Percentiles rank a stretch among this genome's conserved stretches.
Evolutionary conservation across 2,888 invertebrate species (phyloP).

Genomic region (Brassicogethes aeneus): DNA sequence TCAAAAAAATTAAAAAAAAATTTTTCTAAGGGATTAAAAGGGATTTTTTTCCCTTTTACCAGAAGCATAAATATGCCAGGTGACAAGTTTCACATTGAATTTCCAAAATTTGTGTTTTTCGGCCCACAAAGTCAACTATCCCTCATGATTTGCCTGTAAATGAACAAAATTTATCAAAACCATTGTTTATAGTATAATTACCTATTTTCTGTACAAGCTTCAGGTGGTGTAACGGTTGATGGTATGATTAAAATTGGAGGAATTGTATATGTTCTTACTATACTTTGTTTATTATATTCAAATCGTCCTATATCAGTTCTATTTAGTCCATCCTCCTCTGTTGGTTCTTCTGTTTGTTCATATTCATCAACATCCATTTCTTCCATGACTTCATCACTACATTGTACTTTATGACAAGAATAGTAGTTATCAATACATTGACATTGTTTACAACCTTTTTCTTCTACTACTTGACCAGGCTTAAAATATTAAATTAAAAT

Average conservation of each 20-base stretch:
- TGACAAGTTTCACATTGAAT: too few relatives aligned
- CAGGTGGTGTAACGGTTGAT: constrained; percentile 41
- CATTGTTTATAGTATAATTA: too few relatives aligned
- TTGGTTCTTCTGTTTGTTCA: not conserved
- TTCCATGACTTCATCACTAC: not conserved
- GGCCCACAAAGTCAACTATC: too few relatives aligned
- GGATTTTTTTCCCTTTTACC: too few relatives aligned
- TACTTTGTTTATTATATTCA: not conserved
- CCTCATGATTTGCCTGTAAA: too few relatives aligned
- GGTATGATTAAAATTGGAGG: constrained; percentile 15
- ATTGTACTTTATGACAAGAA: constrained; percentile 48
- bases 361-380: too few relatives aligned
- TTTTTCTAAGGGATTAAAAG: too few relatives aligned
- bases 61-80: too few relatives aligned
- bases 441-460: constrained; percentile 60
- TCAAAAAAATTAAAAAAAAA: too few relatives aligned
- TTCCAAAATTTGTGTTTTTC: too few relatives aligned
- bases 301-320: not conserved
- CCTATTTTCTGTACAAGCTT: constrained; percentile 39
- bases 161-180: too few relatives aligned
- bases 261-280: constrained; percentile 5
- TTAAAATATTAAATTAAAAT: constrained; percentile 36
- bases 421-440: constrained; percentile 73
- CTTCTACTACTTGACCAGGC: constrained; percentile 58
- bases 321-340: not conserved